phyloP scores from a whole-genome alignment of 2,113 vertebrate species.

The Elachura formosa region DNA sequence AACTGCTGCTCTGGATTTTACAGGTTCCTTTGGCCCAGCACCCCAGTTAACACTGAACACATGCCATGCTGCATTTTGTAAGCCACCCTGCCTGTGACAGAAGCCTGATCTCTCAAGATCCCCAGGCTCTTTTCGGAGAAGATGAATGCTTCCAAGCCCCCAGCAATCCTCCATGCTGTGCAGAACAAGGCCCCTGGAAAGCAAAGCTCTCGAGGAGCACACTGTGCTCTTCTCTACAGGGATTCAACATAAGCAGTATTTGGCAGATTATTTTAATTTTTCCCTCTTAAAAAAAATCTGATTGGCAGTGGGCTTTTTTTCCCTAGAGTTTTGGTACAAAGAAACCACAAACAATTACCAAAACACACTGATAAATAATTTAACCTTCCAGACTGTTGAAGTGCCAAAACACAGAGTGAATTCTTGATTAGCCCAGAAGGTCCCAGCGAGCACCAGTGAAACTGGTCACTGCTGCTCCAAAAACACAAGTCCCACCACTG shows the following conservation, averaged over 20 bases:
- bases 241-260: background rate
- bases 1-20: background rate
- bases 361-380: constrained; percentile 26
- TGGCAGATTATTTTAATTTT: constrained; percentile 32
- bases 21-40: background rate
- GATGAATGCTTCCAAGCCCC: background rate
- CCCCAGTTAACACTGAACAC: background rate
- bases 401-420: background rate
- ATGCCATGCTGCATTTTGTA: background rate
- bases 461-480: background rate
- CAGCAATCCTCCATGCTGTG: background rate
- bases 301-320: background rate
- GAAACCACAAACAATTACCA: constrained; percentile 34
- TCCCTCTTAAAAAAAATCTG: background rate
- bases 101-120: background rate
- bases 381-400: background rate
- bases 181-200: constrained; percentile 3
- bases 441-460: rapidly evolving
- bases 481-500: background rate
- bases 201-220: background rate
- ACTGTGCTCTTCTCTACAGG: background rate
- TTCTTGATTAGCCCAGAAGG: background rate
- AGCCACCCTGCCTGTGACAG: background rate
- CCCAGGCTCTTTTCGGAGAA: background rate
- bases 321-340: background rate